Evolutionary conservation across 2,113 vertebrate species (phyloP), one percentile per base, ranked within the genome.

Genomic region (Protobothrops flavoviridis): DNA sequence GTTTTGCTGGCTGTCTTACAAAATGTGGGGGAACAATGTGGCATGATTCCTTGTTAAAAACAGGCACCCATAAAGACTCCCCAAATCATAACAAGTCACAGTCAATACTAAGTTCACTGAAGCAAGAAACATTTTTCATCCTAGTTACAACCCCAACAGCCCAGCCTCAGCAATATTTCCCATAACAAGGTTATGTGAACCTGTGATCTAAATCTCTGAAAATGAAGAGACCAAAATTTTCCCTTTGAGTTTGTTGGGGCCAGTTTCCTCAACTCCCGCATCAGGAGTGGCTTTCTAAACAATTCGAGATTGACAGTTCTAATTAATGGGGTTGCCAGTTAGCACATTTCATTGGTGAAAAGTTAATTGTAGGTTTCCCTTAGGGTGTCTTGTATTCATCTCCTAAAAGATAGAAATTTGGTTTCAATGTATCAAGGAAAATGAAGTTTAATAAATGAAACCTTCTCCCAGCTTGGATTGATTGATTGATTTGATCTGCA

Each of bases 21-120:
- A 94, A 93, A 61, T 52, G 4, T 21, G 20, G 5, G 10, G 52
- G 29, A 5, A 5, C 85, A 93, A 52, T 13, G 39, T 88, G 89
- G 50, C 87, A 89, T 61, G 50, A 93, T 23, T 90, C 93, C 93
- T 52, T 89, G 2, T 15, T 5, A 74, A 48, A 87, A 64, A 87
- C 52, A 95, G 92, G 91, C 95, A 91, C 64, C 94, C 26, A 12
- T 91, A 94, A 92, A 96, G 89, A 94, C 52, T 74, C 93, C 92
- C 91, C 74, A 92, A 92, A 50, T 69, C 92, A 33, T 95, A 96
- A 94, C 96, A 95, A 95, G 95, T 95, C 53, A 39, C 93, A 89
- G 92, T 96, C 92, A 61, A 96, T 96, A 94, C 87, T n/a, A 61
- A 93, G 95, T 87, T 94, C 95, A 50, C 91, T 87, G 93, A 55